These are phyloP conservation scores for Dasypogon diadema DNA, from an alignment of 2,888 invertebrate species.

Conservation along the genomic window DNA sequence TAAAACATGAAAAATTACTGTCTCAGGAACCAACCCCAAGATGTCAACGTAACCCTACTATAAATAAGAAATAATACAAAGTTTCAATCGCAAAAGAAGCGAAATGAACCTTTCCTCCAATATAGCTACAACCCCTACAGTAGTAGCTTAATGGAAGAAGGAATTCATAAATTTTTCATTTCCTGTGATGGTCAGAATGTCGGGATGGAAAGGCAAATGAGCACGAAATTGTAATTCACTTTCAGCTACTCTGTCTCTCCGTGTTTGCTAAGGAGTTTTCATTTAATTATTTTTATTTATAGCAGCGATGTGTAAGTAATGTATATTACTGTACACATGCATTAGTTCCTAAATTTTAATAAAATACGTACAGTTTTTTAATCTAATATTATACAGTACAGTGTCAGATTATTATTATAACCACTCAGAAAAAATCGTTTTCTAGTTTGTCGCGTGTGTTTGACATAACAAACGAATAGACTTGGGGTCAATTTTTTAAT, in stretches of 20 bases:
- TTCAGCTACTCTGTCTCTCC: conserved; percentile 35
- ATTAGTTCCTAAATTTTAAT: too few relatives aligned
- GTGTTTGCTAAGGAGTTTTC: conserved; percentile 47
- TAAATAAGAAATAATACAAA: conserved; percentile 51
- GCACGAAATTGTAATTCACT: conserved; percentile 53
- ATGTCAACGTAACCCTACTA: conserved; percentile 38
- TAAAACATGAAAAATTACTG: not conserved
- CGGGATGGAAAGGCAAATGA: conserved; percentile 41
- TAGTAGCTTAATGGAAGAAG: conserved; percentile 52
- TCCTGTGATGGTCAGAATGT: conserved; percentile 53
- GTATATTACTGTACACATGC: too few relatives aligned
- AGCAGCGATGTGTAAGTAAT: too few relatives aligned
- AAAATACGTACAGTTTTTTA: too few relatives aligned
- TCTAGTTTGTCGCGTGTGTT: too few relatives aligned
- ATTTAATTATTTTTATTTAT: conserved; percentile 51
- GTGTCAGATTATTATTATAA: too few relatives aligned
- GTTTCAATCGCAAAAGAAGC: conserved; percentile 37
- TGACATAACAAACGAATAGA: too few relatives aligned
- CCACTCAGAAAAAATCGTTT: too few relatives aligned
- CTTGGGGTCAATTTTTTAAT: too few relatives aligned
- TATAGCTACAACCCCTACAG: conserved; percentile 14
- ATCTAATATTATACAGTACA: too few relatives aligned
- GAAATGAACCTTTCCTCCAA: not conserved
- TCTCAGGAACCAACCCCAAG: conserved; percentile 31
- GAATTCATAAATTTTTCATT: conserved; percentile 56